Evolutionary conservation across 2,888 invertebrate species (phyloP).

Genomic region (Scotopteryx bipunctaria): DNA sequence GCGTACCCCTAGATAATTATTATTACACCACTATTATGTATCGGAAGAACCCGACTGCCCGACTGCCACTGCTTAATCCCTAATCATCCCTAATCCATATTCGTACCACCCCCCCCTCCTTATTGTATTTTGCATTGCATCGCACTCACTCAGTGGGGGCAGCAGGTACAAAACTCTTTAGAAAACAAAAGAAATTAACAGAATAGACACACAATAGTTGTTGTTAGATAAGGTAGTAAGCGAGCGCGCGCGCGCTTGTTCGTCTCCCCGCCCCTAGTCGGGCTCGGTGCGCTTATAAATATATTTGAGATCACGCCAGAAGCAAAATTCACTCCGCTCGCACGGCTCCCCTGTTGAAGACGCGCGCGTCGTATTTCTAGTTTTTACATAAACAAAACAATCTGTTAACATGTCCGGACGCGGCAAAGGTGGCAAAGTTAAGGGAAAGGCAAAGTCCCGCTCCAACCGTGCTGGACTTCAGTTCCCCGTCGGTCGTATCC

Average conservation of each 20-base stretch:
- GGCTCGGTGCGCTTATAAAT: not conserved
- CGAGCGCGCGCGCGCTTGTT: not conserved
- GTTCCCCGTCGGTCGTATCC: constrained; percentile 77
- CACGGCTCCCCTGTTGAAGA: not conserved
- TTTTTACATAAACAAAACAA: not conserved
- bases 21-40: too few relatives aligned
- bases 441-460: constrained; percentile 33
- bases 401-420: constrained; percentile 4
- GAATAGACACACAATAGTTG: not conserved
- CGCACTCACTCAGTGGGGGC: too few relatives aligned
- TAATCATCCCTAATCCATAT: too few relatives aligned
- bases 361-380: not conserved
- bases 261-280: not conserved
- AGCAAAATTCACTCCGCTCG: not conserved
- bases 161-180: too few relatives aligned
- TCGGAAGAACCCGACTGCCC: not conserved
- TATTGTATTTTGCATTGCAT: too few relatives aligned
- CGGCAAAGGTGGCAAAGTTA: constrained; percentile 4
- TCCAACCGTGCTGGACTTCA: constrained; percentile 81
- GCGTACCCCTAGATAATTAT: too few relatives aligned
- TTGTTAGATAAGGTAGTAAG: not conserved
- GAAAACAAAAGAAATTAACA: not conserved
- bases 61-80: not conserved
- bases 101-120: too few relatives aligned
- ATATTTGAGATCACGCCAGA: too few relatives aligned